phyloP scores from a whole-genome alignment of 2,113 vertebrate species.

The Xyrauchen texanus region DNA sequence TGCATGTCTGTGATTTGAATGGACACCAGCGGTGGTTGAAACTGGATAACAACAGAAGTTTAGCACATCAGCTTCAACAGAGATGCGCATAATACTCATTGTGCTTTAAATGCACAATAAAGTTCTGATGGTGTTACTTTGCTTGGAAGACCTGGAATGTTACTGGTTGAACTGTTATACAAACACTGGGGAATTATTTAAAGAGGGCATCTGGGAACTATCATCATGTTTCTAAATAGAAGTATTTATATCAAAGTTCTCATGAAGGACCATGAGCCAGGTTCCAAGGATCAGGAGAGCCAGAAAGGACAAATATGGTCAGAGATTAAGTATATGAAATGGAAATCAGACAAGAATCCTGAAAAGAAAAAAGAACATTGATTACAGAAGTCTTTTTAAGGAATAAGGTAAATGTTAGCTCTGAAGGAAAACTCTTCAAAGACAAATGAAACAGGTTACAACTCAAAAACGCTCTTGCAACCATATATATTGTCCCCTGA shows the following conservation, averaged over 20 bases:
- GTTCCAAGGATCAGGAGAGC: neutral
- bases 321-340: conserved; percentile 2
- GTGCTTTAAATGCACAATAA: neutral
- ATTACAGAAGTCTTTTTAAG: neutral
- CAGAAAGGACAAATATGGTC: conserved; percentile 19
- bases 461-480: neutral
- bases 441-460: neutral
- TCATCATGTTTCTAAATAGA: conserved; percentile 38
- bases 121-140: neutral
- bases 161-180: conserved; percentile 20
- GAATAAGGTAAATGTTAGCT: neutral
- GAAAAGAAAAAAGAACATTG: neutral
- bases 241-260: conserved; percentile 43
- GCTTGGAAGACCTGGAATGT: neutral
- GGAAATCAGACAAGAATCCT: conserved; percentile 4
- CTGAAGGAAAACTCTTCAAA: conserved; percentile 14
- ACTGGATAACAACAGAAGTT: neutral
- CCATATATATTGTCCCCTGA: conserved; percentile 2
- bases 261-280: conserved; percentile 23
- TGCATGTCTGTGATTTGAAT: neutral
- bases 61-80: neutral
- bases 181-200: conserved; percentile 26
- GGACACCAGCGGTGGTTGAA: neutral
- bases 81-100: neutral
- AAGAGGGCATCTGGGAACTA: conserved; percentile 47